A percentile compares a stretch with the other conserved stretches of the same genome.
These are phyloP conservation scores for Octopus bimaculoides DNA, from an alignment of 1,140 invertebrate genomes.

Conservation along the genomic window DNA sequence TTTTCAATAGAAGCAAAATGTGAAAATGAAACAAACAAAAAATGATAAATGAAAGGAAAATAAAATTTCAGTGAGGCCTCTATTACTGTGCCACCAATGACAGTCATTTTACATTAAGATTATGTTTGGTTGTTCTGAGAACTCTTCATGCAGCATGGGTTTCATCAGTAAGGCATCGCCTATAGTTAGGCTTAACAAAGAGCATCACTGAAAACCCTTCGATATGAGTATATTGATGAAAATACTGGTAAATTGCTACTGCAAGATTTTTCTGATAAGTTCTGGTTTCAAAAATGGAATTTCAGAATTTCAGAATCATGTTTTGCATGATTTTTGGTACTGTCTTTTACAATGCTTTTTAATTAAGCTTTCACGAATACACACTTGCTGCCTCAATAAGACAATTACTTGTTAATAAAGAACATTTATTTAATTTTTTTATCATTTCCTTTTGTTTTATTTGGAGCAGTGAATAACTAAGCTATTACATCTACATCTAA, in stretches of 20 bases:
- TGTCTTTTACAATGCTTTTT: too few species aligned
- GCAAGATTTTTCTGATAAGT: neutral
- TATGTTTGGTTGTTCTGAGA: neutral
- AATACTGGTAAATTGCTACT: neutral
- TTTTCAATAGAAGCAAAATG: too few species aligned
- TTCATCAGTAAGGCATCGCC: neutral
- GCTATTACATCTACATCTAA: too few species aligned
- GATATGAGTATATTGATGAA: neutral
- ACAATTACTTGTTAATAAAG: too few species aligned
- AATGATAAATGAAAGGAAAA: neutral
- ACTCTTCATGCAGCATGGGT: neutral
- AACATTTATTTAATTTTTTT: too few species aligned
- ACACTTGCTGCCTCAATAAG: too few species aligned
- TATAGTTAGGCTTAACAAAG: neutral
- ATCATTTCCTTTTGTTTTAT: too few species aligned
- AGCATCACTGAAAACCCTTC: neutral
- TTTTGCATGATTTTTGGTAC: too few species aligned
- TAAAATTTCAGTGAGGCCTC: neutral
- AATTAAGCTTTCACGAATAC: too few species aligned
- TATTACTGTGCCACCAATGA: neutral
- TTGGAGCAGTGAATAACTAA: too few species aligned
- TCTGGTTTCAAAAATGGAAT: neutral
- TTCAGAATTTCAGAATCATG: neutral
- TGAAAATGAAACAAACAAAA: neutral
- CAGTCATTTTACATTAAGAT: slow-evolving; percentile 1